A percentile compares a stretch with the other conserved stretches of the same genome.
Conservation (phyloP, 2,888 invertebrate species). For the Lasioglossum calceatum region DNA sequence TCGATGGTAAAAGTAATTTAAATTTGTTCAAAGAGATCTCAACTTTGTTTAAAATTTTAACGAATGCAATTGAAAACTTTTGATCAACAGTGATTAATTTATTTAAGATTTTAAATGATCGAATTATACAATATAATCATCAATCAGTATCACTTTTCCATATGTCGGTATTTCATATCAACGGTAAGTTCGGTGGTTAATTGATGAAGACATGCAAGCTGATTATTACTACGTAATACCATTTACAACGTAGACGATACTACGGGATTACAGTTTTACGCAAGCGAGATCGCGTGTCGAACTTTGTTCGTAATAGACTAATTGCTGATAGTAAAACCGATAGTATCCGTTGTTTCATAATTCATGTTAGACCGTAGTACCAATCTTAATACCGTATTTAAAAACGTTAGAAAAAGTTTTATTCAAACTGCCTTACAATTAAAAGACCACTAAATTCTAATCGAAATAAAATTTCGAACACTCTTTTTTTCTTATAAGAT, state of each 20-base stretch:
- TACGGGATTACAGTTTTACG: background rate
- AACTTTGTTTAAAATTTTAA: background rate
- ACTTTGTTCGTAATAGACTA: conserved; percentile 56
- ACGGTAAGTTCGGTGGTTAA: background rate
- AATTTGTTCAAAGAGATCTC: background rate
- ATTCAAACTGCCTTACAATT: background rate
- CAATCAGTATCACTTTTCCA: background rate
- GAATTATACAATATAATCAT: background rate
- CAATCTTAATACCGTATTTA: background rate
- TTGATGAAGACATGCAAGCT: background rate
- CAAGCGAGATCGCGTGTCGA: conserved; percentile 32
- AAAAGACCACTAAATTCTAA: background rate
- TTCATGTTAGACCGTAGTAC: background rate
- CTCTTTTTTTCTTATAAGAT: too few species aligned
- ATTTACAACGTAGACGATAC: conserved; percentile 14
- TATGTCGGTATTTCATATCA: background rate
- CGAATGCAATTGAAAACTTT: background rate
- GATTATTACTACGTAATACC: conserved; percentile 10
- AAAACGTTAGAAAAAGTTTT: background rate
- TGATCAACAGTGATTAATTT: background rate
- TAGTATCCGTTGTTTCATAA: background rate
- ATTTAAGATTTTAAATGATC: background rate
- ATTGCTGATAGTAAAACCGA: conserved; percentile 27
- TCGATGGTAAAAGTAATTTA: background rate
- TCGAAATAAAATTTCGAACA: background rate